phyloP scores from a whole-genome alignment of 2,888 invertebrate species.

The Automeris io region DNA sequence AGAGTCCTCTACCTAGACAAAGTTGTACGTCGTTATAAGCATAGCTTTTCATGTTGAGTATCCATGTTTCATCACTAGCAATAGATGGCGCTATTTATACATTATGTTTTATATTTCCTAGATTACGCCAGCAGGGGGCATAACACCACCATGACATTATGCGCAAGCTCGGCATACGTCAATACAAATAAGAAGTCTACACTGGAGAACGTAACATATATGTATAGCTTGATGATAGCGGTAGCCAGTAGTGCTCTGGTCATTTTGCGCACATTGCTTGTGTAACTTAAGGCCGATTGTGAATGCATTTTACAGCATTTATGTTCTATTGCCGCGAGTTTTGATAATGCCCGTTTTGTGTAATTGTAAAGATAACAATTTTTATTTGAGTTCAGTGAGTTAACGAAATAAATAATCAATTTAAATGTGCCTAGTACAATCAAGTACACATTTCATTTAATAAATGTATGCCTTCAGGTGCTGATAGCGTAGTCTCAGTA shows the following conservation, averaged over 20 bases:
- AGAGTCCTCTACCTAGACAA: too few species aligned
- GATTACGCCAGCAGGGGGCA: slow-evolving; percentile 30
- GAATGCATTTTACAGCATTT: slow-evolving; percentile 48
- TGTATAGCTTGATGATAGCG: slow-evolving; percentile 56
- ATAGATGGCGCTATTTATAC: slow-evolving; percentile 27
- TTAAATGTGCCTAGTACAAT: slow-evolving; percentile 33
- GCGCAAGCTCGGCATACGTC: slow-evolving; percentile 62
- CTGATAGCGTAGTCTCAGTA: slow-evolving; percentile 36
- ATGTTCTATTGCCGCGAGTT: slow-evolving; percentile 46
- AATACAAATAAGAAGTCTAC: slow-evolving; percentile 65
- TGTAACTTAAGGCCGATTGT: slow-evolving; percentile 57
- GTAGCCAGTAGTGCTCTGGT: slow-evolving; percentile 55
- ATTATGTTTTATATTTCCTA: slow-evolving; percentile 13
- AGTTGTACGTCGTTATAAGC: too few species aligned
- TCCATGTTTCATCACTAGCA: too few species aligned
- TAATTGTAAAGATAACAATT: slow-evolving; percentile 31
- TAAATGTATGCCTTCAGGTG: slow-evolving; percentile 33
- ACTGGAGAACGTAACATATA: slow-evolving; percentile 47
- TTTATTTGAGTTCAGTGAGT: slow-evolving; percentile 39
- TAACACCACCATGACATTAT: slow-evolving; percentile 22
- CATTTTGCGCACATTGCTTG: slow-evolving; percentile 59
- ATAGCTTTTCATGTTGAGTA: too few species aligned
- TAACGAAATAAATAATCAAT: slow-evolving; percentile 30
- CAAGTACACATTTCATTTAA: slow-evolving; percentile 35
- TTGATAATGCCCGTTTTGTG: slow-evolving; percentile 48